Conservation (phyloP, 2,888 invertebrate species). For the Charanyca ferruginea region DNA sequence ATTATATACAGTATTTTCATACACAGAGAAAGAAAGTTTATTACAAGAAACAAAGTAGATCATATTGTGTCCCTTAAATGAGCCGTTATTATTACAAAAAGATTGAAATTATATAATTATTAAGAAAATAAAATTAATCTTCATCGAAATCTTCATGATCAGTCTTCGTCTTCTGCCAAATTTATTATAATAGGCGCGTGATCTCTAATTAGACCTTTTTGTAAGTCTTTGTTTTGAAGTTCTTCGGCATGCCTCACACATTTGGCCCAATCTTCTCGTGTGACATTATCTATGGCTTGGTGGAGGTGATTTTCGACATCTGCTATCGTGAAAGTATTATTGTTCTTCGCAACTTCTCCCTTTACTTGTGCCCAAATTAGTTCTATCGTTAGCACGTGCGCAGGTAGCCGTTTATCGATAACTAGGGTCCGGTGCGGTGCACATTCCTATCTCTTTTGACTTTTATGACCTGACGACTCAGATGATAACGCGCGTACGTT, state of each 20-base stretch:
- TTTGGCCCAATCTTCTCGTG: not conserved
- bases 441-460: conserved; percentile 1
- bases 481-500: not conserved
- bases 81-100: conserved; percentile 5
- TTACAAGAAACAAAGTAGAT: conserved; percentile 6
- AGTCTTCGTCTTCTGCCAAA: conserved; percentile 1
- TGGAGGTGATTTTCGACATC: conserved; percentile 5
- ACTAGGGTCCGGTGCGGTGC: not conserved
- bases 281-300: not conserved
- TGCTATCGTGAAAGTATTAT: conserved; percentile 6
- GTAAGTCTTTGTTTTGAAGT: conserved; percentile 4
- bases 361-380: conserved; percentile 6
- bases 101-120: conserved; percentile 4
- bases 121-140: not conserved
- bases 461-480: not conserved
- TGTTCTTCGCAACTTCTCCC: conserved; percentile 10
- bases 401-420: conserved; percentile 6
- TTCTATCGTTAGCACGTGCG: conserved; percentile 6
- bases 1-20: conserved; percentile 5
- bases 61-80: conserved; percentile 3
- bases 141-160: not conserved
- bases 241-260: conserved; percentile 4
- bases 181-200: not conserved
- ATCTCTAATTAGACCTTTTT: not conserved
- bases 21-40: conserved; percentile 7